Evolutionary conservation across 2,888 invertebrate species (phyloP).

Genomic region (Trissolcus brochymenae): DNA sequence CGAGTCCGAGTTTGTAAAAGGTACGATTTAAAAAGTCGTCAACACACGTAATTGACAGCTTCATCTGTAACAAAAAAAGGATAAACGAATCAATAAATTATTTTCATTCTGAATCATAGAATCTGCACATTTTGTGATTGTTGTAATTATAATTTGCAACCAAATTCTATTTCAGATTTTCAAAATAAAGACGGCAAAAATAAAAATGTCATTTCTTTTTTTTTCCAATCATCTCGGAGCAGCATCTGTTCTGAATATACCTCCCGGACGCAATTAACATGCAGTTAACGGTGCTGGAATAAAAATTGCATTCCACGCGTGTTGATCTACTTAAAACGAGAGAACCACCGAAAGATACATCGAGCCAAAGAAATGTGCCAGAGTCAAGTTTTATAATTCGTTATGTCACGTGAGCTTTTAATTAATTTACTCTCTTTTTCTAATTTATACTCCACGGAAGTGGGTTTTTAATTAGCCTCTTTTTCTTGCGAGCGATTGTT

Average conservation of each 20-base stretch:
- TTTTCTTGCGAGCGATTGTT: slow-evolving; percentile 22
- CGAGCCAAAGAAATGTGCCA: slow-evolving; percentile 16
- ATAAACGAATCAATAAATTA: too few relatives aligned
- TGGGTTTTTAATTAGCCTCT: slow-evolving; percentile 25
- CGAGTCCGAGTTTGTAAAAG: slow-evolving; percentile 87
- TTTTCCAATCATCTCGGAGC: background rate
- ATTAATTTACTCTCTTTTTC: slow-evolving; percentile 36
- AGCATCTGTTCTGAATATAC: slow-evolving; percentile 37
- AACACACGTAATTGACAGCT: slow-evolving; percentile 84
- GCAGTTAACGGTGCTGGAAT: slow-evolving; percentile 48
- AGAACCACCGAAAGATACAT: background rate
- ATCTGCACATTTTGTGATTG: too few relatives aligned
- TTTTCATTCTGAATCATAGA: too few relatives aligned
- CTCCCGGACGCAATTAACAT: slow-evolving; percentile 52
- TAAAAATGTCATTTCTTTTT: background rate
- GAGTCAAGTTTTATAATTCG: slow-evolving; percentile 21
- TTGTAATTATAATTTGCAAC: too few relatives aligned
- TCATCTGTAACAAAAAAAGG: slow-evolving; percentile 80
- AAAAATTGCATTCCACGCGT: slow-evolving; percentile 42
- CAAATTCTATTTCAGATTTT: too few relatives aligned
- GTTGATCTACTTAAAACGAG: slow-evolving; percentile 39
- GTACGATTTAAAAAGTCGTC: slow-evolving; percentile 87
- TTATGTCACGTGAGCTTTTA: slow-evolving; percentile 23
- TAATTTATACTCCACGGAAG: slow-evolving; percentile 29
- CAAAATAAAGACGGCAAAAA: background rate